Evolutionary conservation across 2,888 invertebrate species (phyloP).

Genomic region (Drosophila quinaria): DNA sequence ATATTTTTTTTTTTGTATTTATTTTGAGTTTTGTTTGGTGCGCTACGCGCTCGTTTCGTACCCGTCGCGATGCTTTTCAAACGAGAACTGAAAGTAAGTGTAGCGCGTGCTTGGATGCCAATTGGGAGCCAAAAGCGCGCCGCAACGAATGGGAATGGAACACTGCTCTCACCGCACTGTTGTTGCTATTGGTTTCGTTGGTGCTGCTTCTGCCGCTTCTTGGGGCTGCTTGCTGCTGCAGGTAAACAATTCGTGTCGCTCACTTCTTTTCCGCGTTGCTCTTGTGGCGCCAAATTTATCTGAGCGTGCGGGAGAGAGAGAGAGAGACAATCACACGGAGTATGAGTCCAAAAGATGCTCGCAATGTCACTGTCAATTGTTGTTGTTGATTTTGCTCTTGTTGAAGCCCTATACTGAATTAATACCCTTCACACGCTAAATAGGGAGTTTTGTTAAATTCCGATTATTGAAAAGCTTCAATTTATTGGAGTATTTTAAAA

Average conservation of each 20-base stretch:
- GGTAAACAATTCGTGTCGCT: slow-evolving; percentile 51
- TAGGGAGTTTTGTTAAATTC: slow-evolving; percentile 4
- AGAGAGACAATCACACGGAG: slow-evolving; percentile 19
- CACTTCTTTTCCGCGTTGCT: slow-evolving; percentile 45
- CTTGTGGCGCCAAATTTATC: slow-evolving; percentile 58
- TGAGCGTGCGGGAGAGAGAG: slow-evolving; percentile 16
- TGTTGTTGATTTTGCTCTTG: slow-evolving; percentile 27
- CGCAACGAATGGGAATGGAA: slow-evolving; percentile 59
- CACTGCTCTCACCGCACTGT: slow-evolving; percentile 30
- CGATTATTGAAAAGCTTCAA: not conserved
- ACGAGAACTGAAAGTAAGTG: slow-evolving; percentile 53
- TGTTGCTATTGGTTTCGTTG: slow-evolving; percentile 15
- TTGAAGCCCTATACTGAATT: slow-evolving; percentile 48
- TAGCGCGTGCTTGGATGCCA: slow-evolving; percentile 63
- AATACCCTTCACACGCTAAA: slow-evolving; percentile 31
- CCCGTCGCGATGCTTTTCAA: slow-evolving; percentile 73
- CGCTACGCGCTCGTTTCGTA: slow-evolving; percentile 53
- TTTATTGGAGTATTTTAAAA: not conserved
- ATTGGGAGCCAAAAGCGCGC: slow-evolving; percentile 45
- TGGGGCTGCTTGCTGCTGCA: slow-evolving; percentile 27
- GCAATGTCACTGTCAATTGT: slow-evolving; percentile 74
- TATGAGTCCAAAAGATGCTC: slow-evolving; percentile 42
- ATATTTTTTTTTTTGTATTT: slow-evolving; percentile 11
- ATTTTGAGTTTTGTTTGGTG: slow-evolving; percentile 27
- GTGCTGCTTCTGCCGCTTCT: slow-evolving; percentile 21